Percentiles rank a stretch among this genome's conserved stretches.
Conservation (phyloP, 2,113 vertebrate species). For the Peromyscus californicus region DNA sequence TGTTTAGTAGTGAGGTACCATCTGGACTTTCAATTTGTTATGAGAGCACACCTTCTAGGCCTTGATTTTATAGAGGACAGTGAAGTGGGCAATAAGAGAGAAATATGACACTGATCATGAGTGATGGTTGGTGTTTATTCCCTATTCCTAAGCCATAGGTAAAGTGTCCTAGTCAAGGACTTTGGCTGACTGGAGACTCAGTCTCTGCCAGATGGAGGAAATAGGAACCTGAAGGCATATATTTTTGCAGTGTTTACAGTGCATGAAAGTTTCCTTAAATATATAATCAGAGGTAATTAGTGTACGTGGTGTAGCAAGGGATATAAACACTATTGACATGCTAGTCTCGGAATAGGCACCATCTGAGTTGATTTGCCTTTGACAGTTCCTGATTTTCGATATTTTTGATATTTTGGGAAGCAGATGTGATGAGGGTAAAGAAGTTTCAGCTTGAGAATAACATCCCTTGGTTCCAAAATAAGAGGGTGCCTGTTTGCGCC, state of each 20-base stretch:
- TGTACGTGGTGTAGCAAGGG: slow-evolving; percentile 74
- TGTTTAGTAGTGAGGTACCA: neutral
- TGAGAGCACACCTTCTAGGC: neutral
- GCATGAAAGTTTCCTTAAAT: slow-evolving; percentile 82
- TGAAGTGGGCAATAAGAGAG: slow-evolving; percentile 1
- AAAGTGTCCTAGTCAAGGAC: slow-evolving; percentile 68
- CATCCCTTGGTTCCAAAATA: slow-evolving; percentile 75
- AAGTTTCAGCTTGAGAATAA: slow-evolving; percentile 72
- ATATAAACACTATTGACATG: slow-evolving; percentile 81
- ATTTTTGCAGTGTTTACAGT: slow-evolving; percentile 80
- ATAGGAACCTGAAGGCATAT: slow-evolving; percentile 73
- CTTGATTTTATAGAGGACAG: neutral
- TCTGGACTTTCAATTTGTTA: slow-evolving; percentile 19
- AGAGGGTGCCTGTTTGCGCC: slow-evolving; percentile 58
- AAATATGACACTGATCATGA: neutral
- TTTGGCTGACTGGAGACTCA: slow-evolving; percentile 43
- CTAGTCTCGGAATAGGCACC: slow-evolving; percentile 81
- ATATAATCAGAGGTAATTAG: slow-evolving; percentile 83
- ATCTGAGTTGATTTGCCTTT: slow-evolving; percentile 82
- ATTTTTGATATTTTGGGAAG: slow-evolving; percentile 83
- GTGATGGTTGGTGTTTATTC: slow-evolving; percentile 36
- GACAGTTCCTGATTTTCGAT: slow-evolving; percentile 82
- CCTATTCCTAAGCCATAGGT: neutral
- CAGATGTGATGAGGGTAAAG: slow-evolving; percentile 80
- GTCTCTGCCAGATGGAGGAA: slow-evolving; percentile 72